Evolutionary conservation across 2,113 vertebrate genomes (phyloP).

Genomic region (Boleophthalmus pectinirostris): DNA sequence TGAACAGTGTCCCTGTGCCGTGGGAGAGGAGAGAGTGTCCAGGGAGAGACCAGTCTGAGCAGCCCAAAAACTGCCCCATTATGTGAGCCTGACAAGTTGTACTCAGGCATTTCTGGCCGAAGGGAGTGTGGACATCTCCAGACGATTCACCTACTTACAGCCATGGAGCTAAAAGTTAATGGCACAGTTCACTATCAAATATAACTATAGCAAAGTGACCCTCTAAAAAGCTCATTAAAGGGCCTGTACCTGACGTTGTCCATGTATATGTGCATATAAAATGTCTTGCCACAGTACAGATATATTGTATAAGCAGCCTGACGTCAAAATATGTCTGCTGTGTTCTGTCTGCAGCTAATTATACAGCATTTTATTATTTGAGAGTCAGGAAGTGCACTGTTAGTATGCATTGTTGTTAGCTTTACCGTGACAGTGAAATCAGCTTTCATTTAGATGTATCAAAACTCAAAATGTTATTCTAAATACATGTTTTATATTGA

Average conservation of each 20-base stretch:
- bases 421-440: background rate
- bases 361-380: no score
- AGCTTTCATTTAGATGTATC: no score
- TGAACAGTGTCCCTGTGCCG: background rate
- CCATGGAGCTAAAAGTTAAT: slow-evolving; percentile 3
- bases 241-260: no score
- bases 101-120: background rate
- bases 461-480: no score
- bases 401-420: no score
- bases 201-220: background rate
- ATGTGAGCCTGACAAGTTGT: background rate
- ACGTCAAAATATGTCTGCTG: no score
- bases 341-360: no score
- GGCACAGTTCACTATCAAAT: background rate
- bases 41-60: background rate
- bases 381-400: no score
- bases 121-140: background rate
- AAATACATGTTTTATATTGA: no score
- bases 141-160: background rate
- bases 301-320: no score
- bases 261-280: no score
- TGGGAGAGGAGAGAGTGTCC: background rate
- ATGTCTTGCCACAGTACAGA: no score
- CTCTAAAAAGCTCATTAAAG: background rate
- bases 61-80: background rate